Evolutionary conservation across 2,797 vertebrate genomes (phyloP).

Genomic region (Argya squamiceps): DNA sequence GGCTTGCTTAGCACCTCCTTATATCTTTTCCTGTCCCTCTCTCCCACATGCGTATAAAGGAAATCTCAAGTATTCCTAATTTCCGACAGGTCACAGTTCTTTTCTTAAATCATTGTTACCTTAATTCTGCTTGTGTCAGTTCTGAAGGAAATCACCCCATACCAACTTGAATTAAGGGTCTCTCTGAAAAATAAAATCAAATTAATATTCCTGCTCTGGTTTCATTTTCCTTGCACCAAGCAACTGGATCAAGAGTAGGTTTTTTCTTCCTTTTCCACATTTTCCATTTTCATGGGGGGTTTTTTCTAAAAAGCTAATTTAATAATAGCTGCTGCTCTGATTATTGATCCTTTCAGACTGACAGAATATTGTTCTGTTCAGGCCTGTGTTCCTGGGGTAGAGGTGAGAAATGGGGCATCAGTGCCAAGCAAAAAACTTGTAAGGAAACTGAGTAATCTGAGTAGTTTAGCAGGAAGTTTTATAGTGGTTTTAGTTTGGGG

Average conservation of each 20-base stretch:
- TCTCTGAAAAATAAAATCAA: neutral
- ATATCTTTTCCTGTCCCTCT: neutral
- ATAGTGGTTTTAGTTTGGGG: neutral
- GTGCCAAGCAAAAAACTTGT: neutral
- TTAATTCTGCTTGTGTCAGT: neutral
- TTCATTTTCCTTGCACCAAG: neutral
- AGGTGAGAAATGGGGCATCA: neutral
- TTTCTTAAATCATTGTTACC: neutral
- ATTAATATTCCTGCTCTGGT: neutral
- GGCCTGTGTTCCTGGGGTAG: neutral
- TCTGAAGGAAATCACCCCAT: neutral
- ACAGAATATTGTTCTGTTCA: neutral
- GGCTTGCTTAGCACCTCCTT: neutral
- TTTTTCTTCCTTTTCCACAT: neutral
- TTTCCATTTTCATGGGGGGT: neutral
- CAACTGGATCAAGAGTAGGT: neutral
- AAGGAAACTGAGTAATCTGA: neutral
- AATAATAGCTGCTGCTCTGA: neutral
- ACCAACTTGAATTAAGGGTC: neutral
- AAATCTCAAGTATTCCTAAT: neutral
- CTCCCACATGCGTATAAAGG: neutral
- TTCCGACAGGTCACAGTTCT: accelerated
- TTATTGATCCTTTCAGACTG: neutral
- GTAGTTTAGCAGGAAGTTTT: neutral
- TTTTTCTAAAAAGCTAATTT: neutral